These are phyloP conservation scores for Eupithecia subfuscata DNA, from an alignment of 2,888 invertebrate genomes.

Conservation along the genomic window DNA sequence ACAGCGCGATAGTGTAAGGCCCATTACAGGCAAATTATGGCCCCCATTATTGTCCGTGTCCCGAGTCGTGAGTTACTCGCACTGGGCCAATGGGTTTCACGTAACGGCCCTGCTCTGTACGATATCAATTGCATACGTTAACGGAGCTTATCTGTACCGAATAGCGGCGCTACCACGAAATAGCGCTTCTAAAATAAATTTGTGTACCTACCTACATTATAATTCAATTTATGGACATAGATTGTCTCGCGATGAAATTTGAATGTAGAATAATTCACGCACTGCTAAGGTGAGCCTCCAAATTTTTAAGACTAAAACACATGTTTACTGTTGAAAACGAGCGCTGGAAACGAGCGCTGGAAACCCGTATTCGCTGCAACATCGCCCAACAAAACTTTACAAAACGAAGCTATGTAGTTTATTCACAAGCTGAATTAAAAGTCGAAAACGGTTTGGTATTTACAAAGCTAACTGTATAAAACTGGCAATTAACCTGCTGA, in stretches of 20 bases:
- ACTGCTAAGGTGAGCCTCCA: background rate
- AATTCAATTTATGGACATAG: too few species aligned
- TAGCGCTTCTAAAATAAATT: constrained; percentile 4
- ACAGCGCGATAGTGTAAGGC: constrained; percentile 79
- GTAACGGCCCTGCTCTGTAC: constrained; percentile 66
- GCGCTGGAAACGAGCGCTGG: background rate
- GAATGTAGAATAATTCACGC: background rate
- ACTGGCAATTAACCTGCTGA: constrained; percentile 72
- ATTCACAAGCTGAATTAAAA: constrained; percentile 41
- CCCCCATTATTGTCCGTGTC: constrained; percentile 78
- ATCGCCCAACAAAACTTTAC: constrained; percentile 37
- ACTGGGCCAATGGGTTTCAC: constrained; percentile 78
- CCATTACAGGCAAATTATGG: constrained; percentile 79
- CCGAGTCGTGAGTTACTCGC: constrained; percentile 74
- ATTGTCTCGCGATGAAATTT: background rate
- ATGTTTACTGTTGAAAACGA: background rate
- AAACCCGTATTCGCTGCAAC: background rate
- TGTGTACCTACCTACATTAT: background rate
- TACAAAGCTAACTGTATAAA: constrained; percentile 63
- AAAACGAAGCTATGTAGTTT: constrained; percentile 47
- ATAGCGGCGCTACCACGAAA: constrained; percentile 19
- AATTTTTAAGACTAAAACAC: background rate
- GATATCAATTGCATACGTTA: constrained; percentile 47
- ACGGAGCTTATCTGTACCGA: constrained; percentile 41
- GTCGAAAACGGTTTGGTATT: constrained; percentile 43